Base-by-base conservation (phyloP, 2,113 vertebrate species). In the Crotalus viridis region DNA sequence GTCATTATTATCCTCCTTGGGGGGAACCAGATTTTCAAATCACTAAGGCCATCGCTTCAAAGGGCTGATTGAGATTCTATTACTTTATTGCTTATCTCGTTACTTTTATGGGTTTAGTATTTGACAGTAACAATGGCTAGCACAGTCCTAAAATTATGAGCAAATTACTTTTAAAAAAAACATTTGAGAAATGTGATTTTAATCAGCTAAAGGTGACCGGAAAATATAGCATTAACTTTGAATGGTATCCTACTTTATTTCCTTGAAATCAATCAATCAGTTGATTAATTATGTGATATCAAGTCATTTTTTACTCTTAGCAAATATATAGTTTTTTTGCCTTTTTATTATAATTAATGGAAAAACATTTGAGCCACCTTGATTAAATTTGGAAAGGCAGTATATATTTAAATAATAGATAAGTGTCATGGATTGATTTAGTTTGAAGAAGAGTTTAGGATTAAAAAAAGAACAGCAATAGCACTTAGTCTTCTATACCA, bases 21-120 rank as follows among this genome's bases (percentile, higher is more conserved):
- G 28, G 81, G 21, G 57, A 87, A 87, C 69, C n/a, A 93, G 86
- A 93, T 61, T 89, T 56, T 59, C 54, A 92, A 85, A 91, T 51
- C 89, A 56, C 93, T 39, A 55, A 64, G 28, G 91, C 81, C 52
- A 91, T 81, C 28, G 39, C 51, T 88, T 91, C 43, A 74, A 24
- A 90, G 46, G 54, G 57, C 59, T 51, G 74, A 64, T 51, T 91
- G 86, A 61, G 90, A 91, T 57, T 88, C 39, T 64, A 43, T 86
- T 74, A 57, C 57, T 91, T 43, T 93, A 64, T 5, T 88, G n/a
- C n/a, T 59, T 74, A 17, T 54, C 89, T 87, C 5, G 4, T 19
- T 19, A 28, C 28, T 39, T 81, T 10, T n/a, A 88, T 19, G 21
- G 85, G 26, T 39, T n/a, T 57, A 93, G 39, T n/a, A 64, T 59